Percentiles rank a stretch among this genome's conserved stretches.
Conservation (phyloP, 2,888 invertebrate genomes). For the Calliscelio sp. region DNA sequence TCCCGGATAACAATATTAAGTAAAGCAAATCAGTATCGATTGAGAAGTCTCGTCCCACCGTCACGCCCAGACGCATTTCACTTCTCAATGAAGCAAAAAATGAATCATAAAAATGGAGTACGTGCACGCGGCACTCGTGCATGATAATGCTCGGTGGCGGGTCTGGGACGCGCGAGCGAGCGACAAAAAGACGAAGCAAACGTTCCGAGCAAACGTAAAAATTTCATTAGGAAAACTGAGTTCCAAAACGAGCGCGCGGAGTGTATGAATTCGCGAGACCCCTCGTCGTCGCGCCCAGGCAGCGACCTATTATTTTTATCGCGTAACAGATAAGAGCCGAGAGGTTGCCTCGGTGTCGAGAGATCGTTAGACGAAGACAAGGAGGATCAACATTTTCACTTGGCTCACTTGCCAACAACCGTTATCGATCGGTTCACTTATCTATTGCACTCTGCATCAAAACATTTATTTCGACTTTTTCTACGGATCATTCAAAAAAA, state of each 20-base stretch:
- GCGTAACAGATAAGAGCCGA: slow-evolving; percentile 72
- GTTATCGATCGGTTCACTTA: slow-evolving; percentile 51
- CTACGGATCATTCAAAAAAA: too few relatives aligned
- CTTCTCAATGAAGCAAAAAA: slow-evolving; percentile 72
- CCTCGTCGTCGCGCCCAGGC: slow-evolving; percentile 54
- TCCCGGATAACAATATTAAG: slow-evolving; percentile 48
- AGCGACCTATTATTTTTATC: slow-evolving; percentile 76
- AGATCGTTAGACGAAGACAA: slow-evolving; percentile 68
- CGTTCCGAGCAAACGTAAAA: slow-evolving; percentile 78
- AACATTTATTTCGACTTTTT: slow-evolving; percentile 41
- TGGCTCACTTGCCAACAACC: slow-evolving; percentile 67
- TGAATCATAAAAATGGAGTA: slow-evolving; percentile 67
- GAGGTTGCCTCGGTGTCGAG: slow-evolving; percentile 65
- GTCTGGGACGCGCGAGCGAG: slow-evolving; percentile 42
- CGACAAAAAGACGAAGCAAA: slow-evolving; percentile 68
- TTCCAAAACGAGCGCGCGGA: slow-evolving; percentile 74
- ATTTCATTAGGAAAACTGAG: slow-evolving; percentile 81
- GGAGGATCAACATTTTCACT: slow-evolving; percentile 71
- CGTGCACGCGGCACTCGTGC: slow-evolving; percentile 73
- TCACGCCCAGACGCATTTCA: slow-evolving; percentile 65
- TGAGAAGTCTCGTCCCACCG: slow-evolving; percentile 53
- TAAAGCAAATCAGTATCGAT: slow-evolving; percentile 68
- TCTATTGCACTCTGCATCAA: slow-evolving; percentile 38
- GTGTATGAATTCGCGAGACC: slow-evolving; percentile 68
- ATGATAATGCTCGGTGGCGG: slow-evolving; percentile 76